Percentiles rank a stretch among this genome's conserved stretches.
These are phyloP conservation scores for Aporophyla nigra DNA, from an alignment of 2,888 invertebrate species.

Conservation along the genomic window DNA sequence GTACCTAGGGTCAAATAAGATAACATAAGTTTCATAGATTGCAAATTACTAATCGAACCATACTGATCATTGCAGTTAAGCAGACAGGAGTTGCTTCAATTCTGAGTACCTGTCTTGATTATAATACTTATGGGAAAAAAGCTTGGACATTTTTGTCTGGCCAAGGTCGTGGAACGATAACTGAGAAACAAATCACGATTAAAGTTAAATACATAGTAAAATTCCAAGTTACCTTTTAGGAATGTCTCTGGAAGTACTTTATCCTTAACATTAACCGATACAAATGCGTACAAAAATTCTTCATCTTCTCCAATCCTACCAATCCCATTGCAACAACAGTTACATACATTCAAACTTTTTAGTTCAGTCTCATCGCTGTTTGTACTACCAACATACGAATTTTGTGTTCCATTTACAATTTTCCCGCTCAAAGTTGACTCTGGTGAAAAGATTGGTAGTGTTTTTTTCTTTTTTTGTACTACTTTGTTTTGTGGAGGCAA, in stretches of 20 bases:
- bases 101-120: not conserved
- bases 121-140: not conserved
- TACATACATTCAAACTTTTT: slow-evolving; percentile 67
- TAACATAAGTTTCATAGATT: not conserved
- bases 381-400: slow-evolving; percentile 6
- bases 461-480: slow-evolving; percentile 55
- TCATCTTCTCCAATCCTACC: slow-evolving; percentile 67
- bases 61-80: not conserved
- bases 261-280: slow-evolving; percentile 83
- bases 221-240: slow-evolving; percentile 79
- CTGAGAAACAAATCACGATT: not conserved
- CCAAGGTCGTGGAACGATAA: not conserved
- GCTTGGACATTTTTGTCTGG: not conserved
- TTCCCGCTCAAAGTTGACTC: slow-evolving; percentile 9
- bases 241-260: slow-evolving; percentile 83
- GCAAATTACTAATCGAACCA: not conserved
- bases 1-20: not conserved
- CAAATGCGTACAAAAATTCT: slow-evolving; percentile 87
- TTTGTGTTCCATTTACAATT: slow-evolving; percentile 52
- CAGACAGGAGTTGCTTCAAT: not conserved
- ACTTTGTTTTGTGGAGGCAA: slow-evolving; percentile 43
- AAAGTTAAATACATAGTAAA: too few species aligned
- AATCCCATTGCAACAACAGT: slow-evolving; percentile 71
- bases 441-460: not conserved
- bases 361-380: slow-evolving; percentile 17